Evolutionary conservation across 2,797 vertebrate genomes (phyloP).

Genomic region (Caiman crocodilus): DNA sequence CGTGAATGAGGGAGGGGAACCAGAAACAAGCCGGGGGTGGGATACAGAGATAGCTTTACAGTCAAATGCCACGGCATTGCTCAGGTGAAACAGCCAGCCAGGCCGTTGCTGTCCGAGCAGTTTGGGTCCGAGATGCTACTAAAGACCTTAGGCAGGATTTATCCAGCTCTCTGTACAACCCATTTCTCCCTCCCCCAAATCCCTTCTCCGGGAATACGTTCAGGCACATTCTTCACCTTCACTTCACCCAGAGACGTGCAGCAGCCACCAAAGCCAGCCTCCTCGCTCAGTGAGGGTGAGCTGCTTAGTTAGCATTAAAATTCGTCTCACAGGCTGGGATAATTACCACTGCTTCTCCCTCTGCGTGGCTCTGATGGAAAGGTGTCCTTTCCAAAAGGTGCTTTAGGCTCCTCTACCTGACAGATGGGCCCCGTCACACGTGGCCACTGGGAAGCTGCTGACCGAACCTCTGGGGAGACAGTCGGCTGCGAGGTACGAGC

Average conservation of each 20-base stretch:
- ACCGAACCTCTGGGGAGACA: too few species aligned
- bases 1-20: too few species aligned
- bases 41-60: neutral
- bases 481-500: neutral
- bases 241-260: neutral
- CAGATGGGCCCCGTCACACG: neutral
- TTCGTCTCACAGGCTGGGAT: neutral
- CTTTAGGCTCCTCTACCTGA: neutral
- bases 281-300: neutral
- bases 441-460: neutral
- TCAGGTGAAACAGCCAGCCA: neutral
- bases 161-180: neutral
- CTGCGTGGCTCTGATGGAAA: accelerated
- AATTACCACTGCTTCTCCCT: neutral
- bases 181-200: neutral
- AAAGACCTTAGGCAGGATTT: neutral
- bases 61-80: neutral
- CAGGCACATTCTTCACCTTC: neutral
- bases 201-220: neutral
- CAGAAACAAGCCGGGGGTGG: neutral
- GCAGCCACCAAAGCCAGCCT: accelerated
- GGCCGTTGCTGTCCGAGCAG: neutral
- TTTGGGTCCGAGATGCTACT: neutral
- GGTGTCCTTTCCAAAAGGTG: accelerated
- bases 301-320: neutral